A percentile compares a stretch with the other conserved stretches of the same genome.
These are phyloP conservation scores for Orthosia gothica DNA, from an alignment of 2,888 invertebrate species.

Conservation along the genomic window DNA sequence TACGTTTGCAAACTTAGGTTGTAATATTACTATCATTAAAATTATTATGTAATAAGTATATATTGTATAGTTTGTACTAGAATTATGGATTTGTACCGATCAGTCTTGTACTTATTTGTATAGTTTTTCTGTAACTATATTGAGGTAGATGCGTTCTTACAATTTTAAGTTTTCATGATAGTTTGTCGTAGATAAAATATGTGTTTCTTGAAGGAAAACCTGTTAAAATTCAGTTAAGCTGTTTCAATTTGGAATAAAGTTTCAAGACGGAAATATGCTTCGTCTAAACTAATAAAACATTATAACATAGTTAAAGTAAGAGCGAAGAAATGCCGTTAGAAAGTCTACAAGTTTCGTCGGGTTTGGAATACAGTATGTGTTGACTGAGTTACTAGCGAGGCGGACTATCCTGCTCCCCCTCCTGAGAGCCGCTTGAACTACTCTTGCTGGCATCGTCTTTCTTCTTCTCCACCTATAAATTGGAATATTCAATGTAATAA, in stretches of 20 bases:
- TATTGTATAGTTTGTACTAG: slow-evolving; percentile 83
- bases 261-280: slow-evolving; percentile 52
- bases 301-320: slow-evolving; percentile 53
- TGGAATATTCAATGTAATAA: background rate
- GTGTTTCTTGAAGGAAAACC: slow-evolving; percentile 28
- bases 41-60: slow-evolving; percentile 73
- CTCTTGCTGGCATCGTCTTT: slow-evolving; percentile 83
- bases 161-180: slow-evolving; percentile 26
- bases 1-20: slow-evolving; percentile 84
- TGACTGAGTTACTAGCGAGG: slow-evolving; percentile 76
- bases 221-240: slow-evolving; percentile 41
- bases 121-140: slow-evolving; percentile 75
- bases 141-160: slow-evolving; percentile 79
- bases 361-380: slow-evolving; percentile 58
- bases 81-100: slow-evolving; percentile 87
- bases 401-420: slow-evolving; percentile 82
- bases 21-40: slow-evolving; percentile 81
- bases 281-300: slow-evolving; percentile 57
- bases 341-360: slow-evolving; percentile 55
- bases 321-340: slow-evolving; percentile 62
- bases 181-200: slow-evolving; percentile 32
- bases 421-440: slow-evolving; percentile 84
- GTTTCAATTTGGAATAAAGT: slow-evolving; percentile 61
- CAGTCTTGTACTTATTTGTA: slow-evolving; percentile 86
- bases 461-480: slow-evolving; percentile 86